Percentiles rank a stretch among this genome's conserved stretches.
phyloP scores from a whole-genome alignment of 2,113 vertebrate species.

The Sakesphorus luctuosus region DNA sequence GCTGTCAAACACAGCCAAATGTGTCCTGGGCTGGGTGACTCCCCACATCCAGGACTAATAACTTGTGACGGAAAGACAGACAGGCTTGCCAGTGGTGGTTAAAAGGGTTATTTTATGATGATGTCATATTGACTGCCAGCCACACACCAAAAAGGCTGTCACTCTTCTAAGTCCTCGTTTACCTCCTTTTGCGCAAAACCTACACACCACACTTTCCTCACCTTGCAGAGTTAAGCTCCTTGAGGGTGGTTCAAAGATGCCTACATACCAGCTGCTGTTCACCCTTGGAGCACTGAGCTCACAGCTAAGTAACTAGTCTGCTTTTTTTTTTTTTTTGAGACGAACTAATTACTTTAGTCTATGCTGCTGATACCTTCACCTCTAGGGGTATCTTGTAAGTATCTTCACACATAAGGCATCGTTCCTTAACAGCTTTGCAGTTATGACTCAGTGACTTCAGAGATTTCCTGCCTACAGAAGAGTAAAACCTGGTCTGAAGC shows the following conservation, averaged over 20 bases:
- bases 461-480: neutral
- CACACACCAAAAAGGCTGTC: fast-evolving
- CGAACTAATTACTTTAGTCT: neutral
- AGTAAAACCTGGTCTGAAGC: neutral
- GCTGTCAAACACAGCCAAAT: neutral
- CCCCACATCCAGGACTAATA: neutral
- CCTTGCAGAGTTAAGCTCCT: neutral
- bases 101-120: neutral
- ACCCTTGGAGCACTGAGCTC: neutral
- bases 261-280: neutral
- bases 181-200: neutral
- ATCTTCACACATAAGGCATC: neutral
- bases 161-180: neutral
- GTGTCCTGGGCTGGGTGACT: neutral
- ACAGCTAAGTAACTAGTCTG: neutral
- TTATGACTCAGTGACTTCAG: neutral
- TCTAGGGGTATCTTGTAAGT: neutral
- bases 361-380: neutral
- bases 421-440: neutral
- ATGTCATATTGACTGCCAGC: neutral
- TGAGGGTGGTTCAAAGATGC: neutral
- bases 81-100: neutral
- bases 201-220: neutral
- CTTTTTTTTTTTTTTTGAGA: neutral
- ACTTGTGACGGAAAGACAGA: neutral